Base-by-base conservation (phyloP, 2,888 invertebrate species). In the Napeogenes inachia region DNA sequence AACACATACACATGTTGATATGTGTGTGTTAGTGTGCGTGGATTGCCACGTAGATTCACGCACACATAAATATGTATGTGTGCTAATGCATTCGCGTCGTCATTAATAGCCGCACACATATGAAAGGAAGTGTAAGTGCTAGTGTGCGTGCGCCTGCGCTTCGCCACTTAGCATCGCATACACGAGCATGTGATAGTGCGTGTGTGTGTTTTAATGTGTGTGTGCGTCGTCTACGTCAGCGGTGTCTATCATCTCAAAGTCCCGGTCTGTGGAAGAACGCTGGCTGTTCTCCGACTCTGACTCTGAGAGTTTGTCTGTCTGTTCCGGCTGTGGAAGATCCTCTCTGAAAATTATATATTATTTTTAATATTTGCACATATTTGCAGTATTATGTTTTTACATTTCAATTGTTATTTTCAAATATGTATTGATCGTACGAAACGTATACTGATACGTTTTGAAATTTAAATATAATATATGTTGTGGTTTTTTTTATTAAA, bases 231-330 rank as follows among this genome's bases (percentile, higher is more conserved):
- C 93, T 45, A 94, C 79, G 73, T 94, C 94, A 21, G 91, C 93
- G 42, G 93, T 92, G 75, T 96, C 95, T 59, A 97, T 94, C 79
- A 97, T 96, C 88, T 97, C 97, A 83, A 97, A 97, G 90, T 97
- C 97, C 74, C 95, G 93, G 71, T 95, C 96, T 0, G 95, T 95
- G 70, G 95, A 95, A 13, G 95, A 95, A 61, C 95, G 93, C 76
- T 94, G 94, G 72, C 95, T 95, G 75, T 93, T 93, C 80, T 95
- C 95, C 2, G 95, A 95, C 74, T 97, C 97, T 13, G 96, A 96
- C 77, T 96, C 96, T 0, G 95, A 95, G 1, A 82, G 79, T 55
- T 89, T 89, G 57, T 90, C 85, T 13, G 70, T 62, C 56, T 50
- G 50, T 30, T 50, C 50, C 50, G 70, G 62, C 13, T 70, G 73